Evolutionary conservation across 2,797 vertebrate genomes (phyloP).

Genomic region (Peromyscus nudipes): DNA sequence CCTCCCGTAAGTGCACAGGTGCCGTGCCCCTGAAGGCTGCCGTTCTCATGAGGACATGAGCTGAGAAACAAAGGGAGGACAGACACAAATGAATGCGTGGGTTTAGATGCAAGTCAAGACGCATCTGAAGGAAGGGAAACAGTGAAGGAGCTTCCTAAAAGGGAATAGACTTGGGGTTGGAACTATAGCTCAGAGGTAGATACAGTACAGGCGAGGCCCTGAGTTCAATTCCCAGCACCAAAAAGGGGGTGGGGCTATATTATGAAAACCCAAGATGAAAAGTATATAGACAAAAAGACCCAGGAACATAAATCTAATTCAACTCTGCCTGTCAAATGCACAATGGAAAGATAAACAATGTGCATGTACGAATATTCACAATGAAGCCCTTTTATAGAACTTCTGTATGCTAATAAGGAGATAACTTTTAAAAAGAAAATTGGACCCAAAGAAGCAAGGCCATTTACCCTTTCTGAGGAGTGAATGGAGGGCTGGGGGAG

Average conservation of each 20-base stretch:
- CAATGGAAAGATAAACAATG: background rate
- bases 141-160: background rate
- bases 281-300: background rate
- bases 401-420: background rate
- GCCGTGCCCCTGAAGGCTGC: rapidly evolving
- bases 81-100: background rate
- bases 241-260: background rate
- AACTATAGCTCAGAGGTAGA: background rate
- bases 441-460: background rate
- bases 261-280: background rate
- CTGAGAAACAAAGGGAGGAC: background rate
- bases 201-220: background rate
- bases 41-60: background rate
- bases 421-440: background rate
- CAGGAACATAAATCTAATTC: background rate
- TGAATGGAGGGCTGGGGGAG: too few relatives aligned
- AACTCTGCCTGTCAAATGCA: background rate
- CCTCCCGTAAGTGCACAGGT: too few relatives aligned
- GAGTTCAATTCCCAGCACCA: background rate
- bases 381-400: background rate
- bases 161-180: too few relatives aligned
- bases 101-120: background rate
- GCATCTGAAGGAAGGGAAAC: background rate
- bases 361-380: background rate
- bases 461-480: too few relatives aligned